A percentile compares a stretch with the other conserved stretches of the same genome.
These are phyloP conservation scores for Allophyes oxyacanthae DNA, from an alignment of 2,888 invertebrate species.

Conservation along the genomic window DNA sequence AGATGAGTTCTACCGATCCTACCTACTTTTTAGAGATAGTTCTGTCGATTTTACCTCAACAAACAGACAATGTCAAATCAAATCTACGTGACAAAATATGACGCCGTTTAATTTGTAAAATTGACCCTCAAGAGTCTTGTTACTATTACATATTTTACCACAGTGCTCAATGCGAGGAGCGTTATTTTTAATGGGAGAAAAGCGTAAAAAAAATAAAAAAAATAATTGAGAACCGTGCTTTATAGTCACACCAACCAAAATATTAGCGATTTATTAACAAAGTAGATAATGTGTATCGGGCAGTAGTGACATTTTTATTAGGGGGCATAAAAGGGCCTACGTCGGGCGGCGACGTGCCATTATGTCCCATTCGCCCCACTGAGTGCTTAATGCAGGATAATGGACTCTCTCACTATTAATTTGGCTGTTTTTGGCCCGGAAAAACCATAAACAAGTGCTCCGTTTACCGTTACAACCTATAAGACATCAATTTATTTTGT, in stretches of 20 bases:
- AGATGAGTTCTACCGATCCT: too few relatives aligned
- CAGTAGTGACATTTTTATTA: conserved; percentile 78
- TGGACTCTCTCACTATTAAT: conserved; percentile 84
- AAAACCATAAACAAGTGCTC: conserved; percentile 70
- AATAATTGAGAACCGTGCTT: too few relatives aligned
- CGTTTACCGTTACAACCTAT: conserved; percentile 51
- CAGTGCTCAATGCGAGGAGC: too few relatives aligned
- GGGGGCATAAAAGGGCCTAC: conserved; percentile 73
- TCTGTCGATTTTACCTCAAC: too few relatives aligned
- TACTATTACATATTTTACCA: too few relatives aligned
- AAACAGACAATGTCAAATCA: too few relatives aligned
- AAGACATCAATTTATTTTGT: conserved; percentile 36
- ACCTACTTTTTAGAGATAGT: too few relatives aligned
- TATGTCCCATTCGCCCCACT: conserved; percentile 78
- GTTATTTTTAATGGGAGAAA: too few relatives aligned
- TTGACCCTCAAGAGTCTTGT: too few relatives aligned
- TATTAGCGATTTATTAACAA: conserved; percentile 49
- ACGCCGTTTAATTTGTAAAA: too few relatives aligned
- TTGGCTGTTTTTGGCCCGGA: conserved; percentile 76
- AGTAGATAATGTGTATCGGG: conserved; percentile 63
- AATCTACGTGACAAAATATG: too few relatives aligned
- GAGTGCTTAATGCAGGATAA: conserved; percentile 85
- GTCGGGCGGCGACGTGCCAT: conserved; percentile 71
- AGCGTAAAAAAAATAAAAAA: too few relatives aligned
- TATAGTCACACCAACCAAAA: neutral